Evolutionary conservation across 2,888 invertebrate species (phyloP).

Genomic region (Xylocampa areola): DNA sequence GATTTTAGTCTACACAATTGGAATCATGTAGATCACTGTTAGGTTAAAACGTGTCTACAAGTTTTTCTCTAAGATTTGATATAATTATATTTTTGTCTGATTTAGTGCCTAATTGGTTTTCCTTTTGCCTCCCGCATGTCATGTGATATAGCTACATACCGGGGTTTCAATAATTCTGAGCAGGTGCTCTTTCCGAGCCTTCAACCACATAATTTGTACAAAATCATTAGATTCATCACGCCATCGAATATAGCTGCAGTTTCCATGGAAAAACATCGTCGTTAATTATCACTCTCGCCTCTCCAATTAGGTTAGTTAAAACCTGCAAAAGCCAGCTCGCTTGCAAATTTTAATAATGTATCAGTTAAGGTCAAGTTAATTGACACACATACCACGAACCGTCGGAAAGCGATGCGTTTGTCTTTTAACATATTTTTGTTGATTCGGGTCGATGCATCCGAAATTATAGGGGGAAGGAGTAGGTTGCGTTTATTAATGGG

Average conservation of each 20-base stretch:
- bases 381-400: conserved; percentile 65
- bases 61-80: too few species aligned
- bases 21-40: too few species aligned
- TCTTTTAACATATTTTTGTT: conserved; percentile 45
- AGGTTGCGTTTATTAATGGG: conserved; percentile 56
- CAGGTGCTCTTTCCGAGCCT: neutral
- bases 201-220: neutral
- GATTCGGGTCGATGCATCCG: conserved; percentile 44
- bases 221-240: conserved; percentile 45
- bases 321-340: conserved; percentile 57
- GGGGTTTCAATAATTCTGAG: neutral
- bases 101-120: too few species aligned
- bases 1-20: too few species aligned
- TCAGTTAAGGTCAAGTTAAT: conserved; percentile 67
- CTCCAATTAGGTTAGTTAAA: conserved; percentile 63
- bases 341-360: conserved; percentile 62
- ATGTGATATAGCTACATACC: too few species aligned
- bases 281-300: conserved; percentile 60
- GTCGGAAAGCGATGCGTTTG: conserved; percentile 56
- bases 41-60: too few species aligned
- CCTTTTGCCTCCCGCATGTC: too few species aligned
- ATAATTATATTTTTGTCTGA: too few species aligned
- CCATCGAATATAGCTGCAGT: conserved; percentile 23
- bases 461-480: conserved; percentile 52
- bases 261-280: conserved; percentile 43